phyloP scores from a whole-genome alignment of 2,888 invertebrate species.

The Osmoderma eremita region DNA sequence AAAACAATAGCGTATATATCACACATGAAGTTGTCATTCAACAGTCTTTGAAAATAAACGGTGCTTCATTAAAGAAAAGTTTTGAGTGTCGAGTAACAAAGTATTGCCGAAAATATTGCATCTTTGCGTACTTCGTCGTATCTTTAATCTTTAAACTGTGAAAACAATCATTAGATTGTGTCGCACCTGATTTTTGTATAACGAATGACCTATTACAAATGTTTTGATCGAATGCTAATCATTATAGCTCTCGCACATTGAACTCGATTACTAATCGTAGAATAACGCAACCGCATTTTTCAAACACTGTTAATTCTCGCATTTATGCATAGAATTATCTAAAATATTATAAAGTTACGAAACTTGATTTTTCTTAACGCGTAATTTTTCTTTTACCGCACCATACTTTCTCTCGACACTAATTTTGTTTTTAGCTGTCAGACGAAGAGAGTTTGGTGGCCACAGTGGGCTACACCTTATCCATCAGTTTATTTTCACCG shows the following conservation, averaged over 20 bases:
- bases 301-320: not conserved
- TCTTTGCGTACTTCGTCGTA: not conserved
- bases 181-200: no score
- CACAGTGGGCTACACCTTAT: constrained; percentile 22
- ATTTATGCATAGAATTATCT: constrained; percentile 7
- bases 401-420: constrained; percentile 24
- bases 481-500: constrained; percentile 30
- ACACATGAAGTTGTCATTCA: no score
- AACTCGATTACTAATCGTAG: no score
- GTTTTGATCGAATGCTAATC: no score
- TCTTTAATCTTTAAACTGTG: not conserved
- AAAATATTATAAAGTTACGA: constrained; percentile 9
- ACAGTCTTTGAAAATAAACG: no score
- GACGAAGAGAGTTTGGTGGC: not conserved
- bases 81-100: no score
- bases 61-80: no score
- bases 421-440: constrained; percentile 4
- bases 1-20: no score
- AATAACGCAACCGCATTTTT: no score
- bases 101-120: not conserved
- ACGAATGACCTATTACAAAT: no score
- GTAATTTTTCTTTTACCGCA: not conserved
- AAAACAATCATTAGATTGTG: no score
- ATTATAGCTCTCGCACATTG: no score
- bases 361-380: not conserved